phyloP scores from a whole-genome alignment of 2,797 vertebrate species.

The Mico argentatus region DNA sequence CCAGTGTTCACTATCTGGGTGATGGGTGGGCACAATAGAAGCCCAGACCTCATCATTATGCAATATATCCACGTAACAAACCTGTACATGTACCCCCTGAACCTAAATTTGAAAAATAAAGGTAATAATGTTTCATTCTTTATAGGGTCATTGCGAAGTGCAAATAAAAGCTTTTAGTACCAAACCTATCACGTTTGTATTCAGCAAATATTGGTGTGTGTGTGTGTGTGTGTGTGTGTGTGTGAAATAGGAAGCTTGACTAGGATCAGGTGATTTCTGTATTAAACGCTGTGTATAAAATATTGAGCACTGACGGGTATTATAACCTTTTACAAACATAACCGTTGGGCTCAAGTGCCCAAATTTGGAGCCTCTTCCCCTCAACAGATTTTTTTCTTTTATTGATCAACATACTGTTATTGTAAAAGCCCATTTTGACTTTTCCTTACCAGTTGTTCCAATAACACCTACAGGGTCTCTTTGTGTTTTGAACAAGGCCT shows the following conservation, averaged over 20 bases:
- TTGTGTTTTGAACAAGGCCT: not conserved
- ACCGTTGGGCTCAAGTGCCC: not conserved
- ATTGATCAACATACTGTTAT: not conserved
- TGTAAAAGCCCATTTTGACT: conserved; percentile 51
- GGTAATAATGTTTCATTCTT: not conserved
- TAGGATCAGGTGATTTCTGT: not conserved
- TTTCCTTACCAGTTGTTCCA: conserved; percentile 17
- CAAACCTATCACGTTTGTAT: not conserved
- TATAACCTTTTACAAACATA: not conserved
- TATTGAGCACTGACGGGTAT: not conserved
- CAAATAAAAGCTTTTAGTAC: not conserved
- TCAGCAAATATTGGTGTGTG: not conserved
- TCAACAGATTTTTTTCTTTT: not conserved
- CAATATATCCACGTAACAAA: not conserved
- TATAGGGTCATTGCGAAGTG: not conserved
- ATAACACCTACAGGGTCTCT: not conserved
- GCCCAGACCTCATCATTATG: not conserved
- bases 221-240: not conserved
- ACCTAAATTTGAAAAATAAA: not conserved
- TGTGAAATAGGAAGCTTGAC: not conserved
- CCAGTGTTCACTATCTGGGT: not conserved
- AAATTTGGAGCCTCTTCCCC: not conserved
- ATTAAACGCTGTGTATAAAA: not conserved
- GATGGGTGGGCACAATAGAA: not conserved
- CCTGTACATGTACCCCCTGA: too few species aligned